Conservation (phyloP, 2,888 invertebrate genomes). For the Thereva unica region DNA sequence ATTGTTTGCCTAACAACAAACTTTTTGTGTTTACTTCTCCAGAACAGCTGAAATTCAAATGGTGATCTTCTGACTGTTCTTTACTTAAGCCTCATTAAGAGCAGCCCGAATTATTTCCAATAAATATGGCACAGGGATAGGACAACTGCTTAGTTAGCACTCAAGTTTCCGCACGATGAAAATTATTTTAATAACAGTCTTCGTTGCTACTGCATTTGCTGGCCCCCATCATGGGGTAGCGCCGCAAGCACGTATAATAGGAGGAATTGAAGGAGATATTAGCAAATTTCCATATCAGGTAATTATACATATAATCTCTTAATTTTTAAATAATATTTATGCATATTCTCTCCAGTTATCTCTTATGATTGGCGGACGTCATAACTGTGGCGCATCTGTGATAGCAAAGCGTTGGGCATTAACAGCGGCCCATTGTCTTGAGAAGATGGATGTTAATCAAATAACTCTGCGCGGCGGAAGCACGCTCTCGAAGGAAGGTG, state of each 20-base stretch:
- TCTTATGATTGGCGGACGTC: slow-evolving; percentile 38
- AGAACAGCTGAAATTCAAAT: too few species aligned
- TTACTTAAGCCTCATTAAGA: too few species aligned
- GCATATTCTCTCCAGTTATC: slow-evolving; percentile 29
- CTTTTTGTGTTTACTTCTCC: too few species aligned
- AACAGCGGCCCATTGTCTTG: slow-evolving; percentile 42
- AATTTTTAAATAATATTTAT: not conserved
- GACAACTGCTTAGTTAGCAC: too few species aligned
- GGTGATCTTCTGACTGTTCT: too few species aligned
- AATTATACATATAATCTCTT: not conserved
- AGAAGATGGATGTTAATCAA: slow-evolving; percentile 20
- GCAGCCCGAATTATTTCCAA: too few species aligned
- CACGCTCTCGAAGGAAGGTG: slow-evolving; percentile 33
- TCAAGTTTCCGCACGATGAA: too few species aligned
- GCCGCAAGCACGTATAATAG: slow-evolving; percentile 20
- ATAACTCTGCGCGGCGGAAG: slow-evolving; percentile 39
- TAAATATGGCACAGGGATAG: too few species aligned
- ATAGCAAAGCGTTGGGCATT: slow-evolving; percentile 37
- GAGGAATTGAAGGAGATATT: slow-evolving; percentile 23
- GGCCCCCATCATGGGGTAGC: not conserved
- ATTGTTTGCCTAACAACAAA: too few species aligned
- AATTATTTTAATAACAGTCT: not conserved
- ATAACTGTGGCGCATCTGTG: slow-evolving; percentile 40
- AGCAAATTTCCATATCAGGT: slow-evolving; percentile 40
- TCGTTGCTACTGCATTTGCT: not conserved